phyloP scores from a whole-genome alignment of 1,140 invertebrate genomes.

The Psilanteris sp. region DNA sequence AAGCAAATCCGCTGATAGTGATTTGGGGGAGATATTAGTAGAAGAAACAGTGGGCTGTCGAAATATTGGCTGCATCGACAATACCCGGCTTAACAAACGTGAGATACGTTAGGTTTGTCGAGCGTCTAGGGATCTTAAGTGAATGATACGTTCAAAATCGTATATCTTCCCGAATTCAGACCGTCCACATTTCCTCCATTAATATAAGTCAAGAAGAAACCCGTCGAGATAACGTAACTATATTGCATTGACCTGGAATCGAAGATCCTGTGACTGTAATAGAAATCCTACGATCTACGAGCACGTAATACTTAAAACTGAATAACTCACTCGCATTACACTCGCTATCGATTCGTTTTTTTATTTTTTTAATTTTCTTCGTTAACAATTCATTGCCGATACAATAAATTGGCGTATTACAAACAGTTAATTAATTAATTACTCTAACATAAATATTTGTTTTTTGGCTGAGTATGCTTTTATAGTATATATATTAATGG shows the following conservation, averaged over 20 bases:
- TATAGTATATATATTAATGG: too few relatives aligned
- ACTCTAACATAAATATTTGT: too few relatives aligned
- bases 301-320: constrained; percentile 51
- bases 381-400: too few relatives aligned
- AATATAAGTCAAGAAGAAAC: constrained; percentile 69
- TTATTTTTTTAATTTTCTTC: too few relatives aligned
- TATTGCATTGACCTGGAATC: constrained; percentile 69
- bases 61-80: constrained; percentile 67
- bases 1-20: too few relatives aligned
- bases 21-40: constrained; percentile 31
- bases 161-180: constrained; percentile 53
- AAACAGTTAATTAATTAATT: too few relatives aligned
- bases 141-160: constrained; percentile 65
- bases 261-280: constrained; percentile 57
- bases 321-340: constrained; percentile 41
- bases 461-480: too few relatives aligned
- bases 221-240: constrained; percentile 62
- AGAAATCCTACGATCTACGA: constrained; percentile 51
- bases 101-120: constrained; percentile 63
- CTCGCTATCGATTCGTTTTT: not conserved
- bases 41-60: constrained; percentile 43
- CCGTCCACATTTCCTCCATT: constrained; percentile 63
- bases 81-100: constrained; percentile 65
- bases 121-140: constrained; percentile 64
- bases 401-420: too few relatives aligned